Conservation (phyloP, 2,888 invertebrate species). For the Cyclophora punctaria region DNA sequence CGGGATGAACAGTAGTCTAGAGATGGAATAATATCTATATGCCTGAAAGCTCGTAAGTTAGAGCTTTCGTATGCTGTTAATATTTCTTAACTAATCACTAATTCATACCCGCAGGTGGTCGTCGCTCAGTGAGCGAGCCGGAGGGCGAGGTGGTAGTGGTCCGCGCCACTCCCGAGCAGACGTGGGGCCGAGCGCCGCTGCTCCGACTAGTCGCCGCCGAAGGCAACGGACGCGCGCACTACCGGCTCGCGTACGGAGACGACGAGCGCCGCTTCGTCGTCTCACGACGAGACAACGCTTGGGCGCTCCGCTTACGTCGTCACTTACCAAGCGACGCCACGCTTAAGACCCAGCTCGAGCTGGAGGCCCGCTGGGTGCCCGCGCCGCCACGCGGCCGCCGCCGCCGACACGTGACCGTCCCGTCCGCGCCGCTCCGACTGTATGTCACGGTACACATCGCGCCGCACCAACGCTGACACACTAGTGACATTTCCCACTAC, state of each 20-base stretch:
- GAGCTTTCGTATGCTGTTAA: too few species aligned
- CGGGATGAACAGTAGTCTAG: too few species aligned
- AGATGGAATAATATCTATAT: too few species aligned
- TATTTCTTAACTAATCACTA: too few species aligned
- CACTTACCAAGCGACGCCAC: conserved; percentile 24
- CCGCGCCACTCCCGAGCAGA: conserved; percentile 41
- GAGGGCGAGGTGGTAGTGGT: conserved; percentile 57
- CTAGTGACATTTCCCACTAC: too few species aligned
- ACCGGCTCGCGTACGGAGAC: conserved; percentile 58
- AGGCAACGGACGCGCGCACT: conserved; percentile 51
- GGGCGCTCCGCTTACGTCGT: conserved; percentile 50
- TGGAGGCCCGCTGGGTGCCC: conserved; percentile 57
- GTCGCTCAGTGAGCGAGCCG: conserved; percentile 53
- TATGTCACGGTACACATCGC: conserved; percentile 55
- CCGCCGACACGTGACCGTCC: conserved; percentile 26
- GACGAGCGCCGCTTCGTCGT: conserved; percentile 42
- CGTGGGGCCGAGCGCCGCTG: conserved; percentile 58
- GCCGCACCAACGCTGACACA: conserved; percentile 20
- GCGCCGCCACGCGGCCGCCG: conserved; percentile 24
- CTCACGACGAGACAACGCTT: conserved; percentile 52
- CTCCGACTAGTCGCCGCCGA: conserved; percentile 54
- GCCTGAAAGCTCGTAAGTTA: too few species aligned
- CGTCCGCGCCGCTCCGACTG: conserved; percentile 46
- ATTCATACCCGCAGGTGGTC: conserved; percentile 24
- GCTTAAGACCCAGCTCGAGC: conserved; percentile 49